Evolutionary conservation across 2,797 vertebrate genomes (phyloP), one percentile per base, ranked within the genome.

Genomic region (Siniperca obscura): DNA sequence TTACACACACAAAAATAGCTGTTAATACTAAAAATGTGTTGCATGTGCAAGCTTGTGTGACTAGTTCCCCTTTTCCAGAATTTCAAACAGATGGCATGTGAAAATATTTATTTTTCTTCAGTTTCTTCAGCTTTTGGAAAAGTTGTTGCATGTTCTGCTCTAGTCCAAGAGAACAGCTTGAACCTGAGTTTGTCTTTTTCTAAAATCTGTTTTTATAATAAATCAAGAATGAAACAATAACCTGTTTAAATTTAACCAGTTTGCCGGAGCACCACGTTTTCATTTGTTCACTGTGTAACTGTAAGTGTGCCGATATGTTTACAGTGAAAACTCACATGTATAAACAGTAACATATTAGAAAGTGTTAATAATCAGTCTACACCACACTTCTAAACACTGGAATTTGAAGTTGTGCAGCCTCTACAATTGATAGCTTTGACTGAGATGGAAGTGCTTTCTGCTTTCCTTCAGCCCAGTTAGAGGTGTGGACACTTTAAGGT

Each of bases 81-180:
- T 25, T 52, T 73, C 66, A 70, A 82, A 79, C 80, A 82, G 72
- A 86, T 76, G 81, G 84, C n/a, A 40, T 42, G 68, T 70, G 81
- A 61, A 80, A 57, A 78, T 70, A 17, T 55, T 52, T 30, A 0
- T 62, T 78, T 66, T 38, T 25, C 36, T 53, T 46, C 38, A 7
- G 25, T 70, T 38, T 30, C 50, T 57, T 46, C 38, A 5, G 25
- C 16, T 67, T 70, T 73, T 57, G 22, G 19, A 71, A 71, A 50
- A 56, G 16, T 68, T 76, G 40, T 66, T 22, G 34, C 50, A 69
- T 25, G 5, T 25, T 34, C 8, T 50, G 21, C 13, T 67, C 5
- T 17, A 10, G 16, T 40, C 74, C 64, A 70, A 70, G 30, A 57
- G 16, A 60, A 60, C 65, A 78, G 66, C 75, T 11, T 66, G 59